A percentile compares a stretch with the other conserved stretches of the same genome.
These are phyloP conservation scores for Plecotus auritus DNA, from an alignment of 2,113 vertebrate genomes.

Conservation along the genomic window DNA sequence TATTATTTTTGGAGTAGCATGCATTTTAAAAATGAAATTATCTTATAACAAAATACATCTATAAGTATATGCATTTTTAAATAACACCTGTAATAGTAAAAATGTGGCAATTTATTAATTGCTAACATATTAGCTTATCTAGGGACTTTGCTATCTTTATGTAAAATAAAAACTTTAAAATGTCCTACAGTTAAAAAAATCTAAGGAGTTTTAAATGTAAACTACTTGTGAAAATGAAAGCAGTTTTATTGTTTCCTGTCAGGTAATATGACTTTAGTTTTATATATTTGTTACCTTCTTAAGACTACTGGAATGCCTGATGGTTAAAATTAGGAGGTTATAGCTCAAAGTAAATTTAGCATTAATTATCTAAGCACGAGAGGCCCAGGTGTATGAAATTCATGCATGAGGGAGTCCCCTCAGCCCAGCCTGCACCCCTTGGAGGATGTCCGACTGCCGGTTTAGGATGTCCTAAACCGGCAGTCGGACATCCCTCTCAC, in stretches of 20 bases:
- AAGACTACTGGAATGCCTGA: neutral
- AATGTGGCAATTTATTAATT: neutral
- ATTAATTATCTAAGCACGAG: neutral
- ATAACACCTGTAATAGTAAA: neutral
- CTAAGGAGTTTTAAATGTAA: conserved; percentile 14
- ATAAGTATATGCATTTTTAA: conserved; percentile 33
- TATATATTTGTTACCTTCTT: neutral
- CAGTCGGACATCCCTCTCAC: too few species aligned
- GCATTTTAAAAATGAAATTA: neutral
- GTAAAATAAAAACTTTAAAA: neutral
- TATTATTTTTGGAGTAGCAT: neutral
- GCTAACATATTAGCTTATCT: neutral
- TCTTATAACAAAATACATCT: neutral
- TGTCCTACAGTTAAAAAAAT: neutral
- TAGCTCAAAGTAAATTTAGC: conserved; percentile 5
- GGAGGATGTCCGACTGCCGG: too few species aligned
- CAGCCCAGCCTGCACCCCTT: too few species aligned
- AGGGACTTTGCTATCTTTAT: neutral
- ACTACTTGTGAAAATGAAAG: neutral
- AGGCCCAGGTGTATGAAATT: too few species aligned
- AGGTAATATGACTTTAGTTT: conserved; percentile 18
- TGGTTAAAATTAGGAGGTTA: conserved; percentile 41
- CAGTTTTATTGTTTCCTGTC: neutral
- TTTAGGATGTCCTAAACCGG: too few species aligned
- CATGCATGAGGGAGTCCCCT: too few species aligned